Base-by-base conservation (phyloP, 2,888 invertebrate genomes). In the Ptilodon capucinus region DNA sequence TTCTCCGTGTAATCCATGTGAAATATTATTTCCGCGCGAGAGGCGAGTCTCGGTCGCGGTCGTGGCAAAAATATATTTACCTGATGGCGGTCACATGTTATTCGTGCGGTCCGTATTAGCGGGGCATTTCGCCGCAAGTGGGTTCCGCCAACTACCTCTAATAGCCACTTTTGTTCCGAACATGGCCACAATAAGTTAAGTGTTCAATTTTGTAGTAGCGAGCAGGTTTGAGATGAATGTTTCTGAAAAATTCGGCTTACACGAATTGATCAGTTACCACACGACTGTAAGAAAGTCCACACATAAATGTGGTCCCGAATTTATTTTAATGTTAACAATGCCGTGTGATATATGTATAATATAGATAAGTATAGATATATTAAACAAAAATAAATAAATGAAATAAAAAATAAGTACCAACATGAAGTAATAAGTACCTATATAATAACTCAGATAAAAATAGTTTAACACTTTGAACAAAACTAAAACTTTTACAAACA, bases 51-150 rank as follows among this genome's bases (percentile, higher is more conserved):
- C n/a, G 11, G 16, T 19, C 32, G 28, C 18, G 35, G 43, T 35
- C 34, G 44, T 23, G 41, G 32, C 44, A 44, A 44, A 53, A 45
- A 64, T 48, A 49, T 61, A 61, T 69, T 53, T 59, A 63, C 60
- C 53, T 64, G 60, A 48, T 44, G 44, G 34, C 46, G 53, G 52
- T 57, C 53, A 54, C 59, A 53, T 54, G 51, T 60, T 65, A 68
- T 55, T 60, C 58, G 46, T 61, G 59, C 54, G 57, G 54, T 48
- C 59, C 59, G 51, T 68, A 64, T 72, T 61, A 63, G 54, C 57
- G 46, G 46, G 65, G 59, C 60, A 60, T 69, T 70, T 71, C 68
- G 58, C 54, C 51, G 47, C 42, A 49, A 64, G 52, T 54, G 57
- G 57, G 57, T 54, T 59, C 60, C 58, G 57, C 48, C 62, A 60